Percentiles rank a stretch among this genome's conserved stretches.
Conservation (phyloP, 2,113 vertebrate species). For the Halcyon senegalensis region DNA sequence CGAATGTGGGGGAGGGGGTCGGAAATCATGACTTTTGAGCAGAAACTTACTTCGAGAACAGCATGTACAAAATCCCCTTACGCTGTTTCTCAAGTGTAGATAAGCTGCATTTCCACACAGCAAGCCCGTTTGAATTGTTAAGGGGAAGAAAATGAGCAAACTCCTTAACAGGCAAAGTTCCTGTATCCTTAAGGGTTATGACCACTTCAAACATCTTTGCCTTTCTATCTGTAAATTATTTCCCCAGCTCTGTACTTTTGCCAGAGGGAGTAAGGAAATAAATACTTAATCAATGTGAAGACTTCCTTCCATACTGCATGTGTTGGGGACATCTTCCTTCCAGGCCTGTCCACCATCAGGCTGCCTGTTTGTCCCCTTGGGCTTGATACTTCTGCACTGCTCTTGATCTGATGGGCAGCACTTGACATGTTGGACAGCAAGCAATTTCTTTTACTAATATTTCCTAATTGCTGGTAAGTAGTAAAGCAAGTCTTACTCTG, state of each 20-base stretch:
- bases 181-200: not conserved
- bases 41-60: not conserved
- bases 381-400: not conserved
- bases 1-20: not conserved
- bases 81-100: not conserved
- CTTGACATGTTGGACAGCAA: not conserved
- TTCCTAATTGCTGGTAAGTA: not conserved
- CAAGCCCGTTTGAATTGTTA: not conserved
- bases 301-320: not conserved
- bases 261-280: not conserved
- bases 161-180: not conserved
- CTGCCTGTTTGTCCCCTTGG: not conserved
- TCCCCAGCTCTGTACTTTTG: not conserved
- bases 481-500: not conserved
- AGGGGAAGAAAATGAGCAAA: not conserved
- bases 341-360: not conserved
- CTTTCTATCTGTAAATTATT: not conserved
- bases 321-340: not conserved
- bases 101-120: not conserved
- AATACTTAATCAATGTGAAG: not conserved
- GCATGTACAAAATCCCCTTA: not conserved
- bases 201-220: not conserved
- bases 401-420: not conserved
- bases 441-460: not conserved
- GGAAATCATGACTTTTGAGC: not conserved